A percentile compares a stretch with the other conserved stretches of the same genome.
Evolutionary conservation across 2,888 invertebrate genomes (phyloP).

Genomic region (Eupithecia insigniata): DNA sequence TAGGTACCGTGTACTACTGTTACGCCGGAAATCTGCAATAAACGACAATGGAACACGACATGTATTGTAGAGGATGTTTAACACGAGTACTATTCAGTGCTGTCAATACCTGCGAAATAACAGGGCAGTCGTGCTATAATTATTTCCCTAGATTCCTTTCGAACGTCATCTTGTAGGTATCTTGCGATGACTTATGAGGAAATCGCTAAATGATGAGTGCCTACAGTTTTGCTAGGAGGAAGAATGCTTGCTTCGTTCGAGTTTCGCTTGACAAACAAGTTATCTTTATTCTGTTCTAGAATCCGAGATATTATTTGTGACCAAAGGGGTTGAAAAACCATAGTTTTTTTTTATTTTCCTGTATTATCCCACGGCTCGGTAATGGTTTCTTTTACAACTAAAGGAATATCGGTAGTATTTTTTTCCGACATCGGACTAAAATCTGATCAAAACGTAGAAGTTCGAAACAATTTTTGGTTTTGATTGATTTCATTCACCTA

Average conservation of each 20-base stretch:
- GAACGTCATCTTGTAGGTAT: neutral
- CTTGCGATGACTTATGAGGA: neutral
- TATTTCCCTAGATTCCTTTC: slow-evolving; percentile 19
- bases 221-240: neutral
- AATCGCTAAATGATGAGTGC: neutral
- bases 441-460: too few relatives aligned
- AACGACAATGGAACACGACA: slow-evolving; percentile 60
- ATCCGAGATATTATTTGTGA: too few relatives aligned
- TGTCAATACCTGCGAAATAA: slow-evolving; percentile 35
- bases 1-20: slow-evolving; percentile 36
- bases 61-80: slow-evolving; percentile 45
- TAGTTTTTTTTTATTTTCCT: too few relatives aligned
- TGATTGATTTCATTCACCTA: too few relatives aligned
- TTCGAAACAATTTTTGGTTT: too few relatives aligned
- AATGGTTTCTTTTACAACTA: too few relatives aligned
- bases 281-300: neutral
- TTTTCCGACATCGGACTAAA: too few relatives aligned
- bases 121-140: slow-evolving; percentile 21
- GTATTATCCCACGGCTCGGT: too few relatives aligned
- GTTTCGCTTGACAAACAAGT: neutral
- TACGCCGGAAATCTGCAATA: slow-evolving; percentile 71
- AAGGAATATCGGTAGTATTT: too few relatives aligned
- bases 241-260: neutral
- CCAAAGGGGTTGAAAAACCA: too few relatives aligned
- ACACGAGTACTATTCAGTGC: slow-evolving; percentile 43